Evolutionary conservation across 35 echinoderm and acorn worm genomes (phyloP).

Genomic region (Ophiothrix spiculata): DNA sequence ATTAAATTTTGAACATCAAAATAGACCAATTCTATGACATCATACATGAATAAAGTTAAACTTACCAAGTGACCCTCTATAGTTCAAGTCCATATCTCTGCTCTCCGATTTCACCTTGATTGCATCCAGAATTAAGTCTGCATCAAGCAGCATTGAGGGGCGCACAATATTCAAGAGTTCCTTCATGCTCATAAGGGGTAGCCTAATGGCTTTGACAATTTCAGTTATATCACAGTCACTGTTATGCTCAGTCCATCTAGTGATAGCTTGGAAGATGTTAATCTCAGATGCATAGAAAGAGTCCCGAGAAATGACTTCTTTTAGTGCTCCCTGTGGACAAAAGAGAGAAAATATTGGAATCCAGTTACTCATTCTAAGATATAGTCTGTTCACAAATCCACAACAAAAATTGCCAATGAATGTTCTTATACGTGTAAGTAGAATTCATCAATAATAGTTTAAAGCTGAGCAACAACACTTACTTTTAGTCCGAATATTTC

Average conservation of each 20-base stretch:
- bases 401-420: too few species aligned
- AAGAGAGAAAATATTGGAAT: too few species aligned
- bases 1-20: too few species aligned
- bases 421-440: too few species aligned
- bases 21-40: not conserved
- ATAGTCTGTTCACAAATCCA: too few species aligned
- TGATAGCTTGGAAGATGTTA: constrained; percentile 73
- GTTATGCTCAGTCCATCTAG: constrained; percentile 71
- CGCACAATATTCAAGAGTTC: constrained; percentile 84
- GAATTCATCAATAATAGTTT: too few species aligned
- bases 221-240: constrained; percentile 49
- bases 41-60: not conserved
- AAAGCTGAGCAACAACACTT: too few species aligned
- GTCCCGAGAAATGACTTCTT: constrained; percentile 91
- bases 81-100: constrained; percentile 68
- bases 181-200: constrained; percentile 81
- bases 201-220: constrained; percentile 73
- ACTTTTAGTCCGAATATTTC: too few species aligned
- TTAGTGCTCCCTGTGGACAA: constrained; percentile 68
- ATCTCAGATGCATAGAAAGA: constrained; percentile 96
- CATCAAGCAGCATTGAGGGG: constrained; percentile 64
- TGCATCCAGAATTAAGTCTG: constrained; percentile 88
- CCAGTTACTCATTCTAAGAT: too few species aligned
- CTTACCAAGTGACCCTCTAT: constrained; percentile 80
- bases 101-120: constrained; percentile 83